phyloP scores from a whole-genome alignment of 2,113 vertebrate species.

The Pleuronectes platessa region DNA sequence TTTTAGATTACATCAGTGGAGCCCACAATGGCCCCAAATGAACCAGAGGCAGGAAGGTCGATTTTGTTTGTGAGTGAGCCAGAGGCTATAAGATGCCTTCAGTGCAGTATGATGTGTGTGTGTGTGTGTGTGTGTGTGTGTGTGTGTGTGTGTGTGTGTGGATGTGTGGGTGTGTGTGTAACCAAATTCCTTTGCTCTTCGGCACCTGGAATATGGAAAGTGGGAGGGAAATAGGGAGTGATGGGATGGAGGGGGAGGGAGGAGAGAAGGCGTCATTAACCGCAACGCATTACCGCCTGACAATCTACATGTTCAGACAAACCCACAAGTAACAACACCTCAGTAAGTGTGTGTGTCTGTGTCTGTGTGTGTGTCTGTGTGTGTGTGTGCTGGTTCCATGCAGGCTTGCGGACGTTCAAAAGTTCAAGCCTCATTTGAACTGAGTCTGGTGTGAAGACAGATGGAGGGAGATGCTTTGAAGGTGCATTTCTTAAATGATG shows the following conservation, averaged over 20 bases:
- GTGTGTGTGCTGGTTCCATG: slow-evolving; percentile 33
- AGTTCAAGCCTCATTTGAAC: slow-evolving; percentile 64
- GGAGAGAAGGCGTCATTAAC: slow-evolving; percentile 66
- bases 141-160: background rate
- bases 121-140: background rate
- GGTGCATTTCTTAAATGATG: slow-evolving; percentile 50
- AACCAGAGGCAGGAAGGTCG: slow-evolving; percentile 6
- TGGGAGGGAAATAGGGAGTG: slow-evolving; percentile 1
- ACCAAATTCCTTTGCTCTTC: slow-evolving; percentile 22
- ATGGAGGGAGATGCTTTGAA: slow-evolving; percentile 23
- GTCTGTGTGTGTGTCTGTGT: slow-evolving; percentile 31
- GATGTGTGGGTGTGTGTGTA: slow-evolving; percentile 3
- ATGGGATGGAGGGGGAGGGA: slow-evolving; percentile 17
- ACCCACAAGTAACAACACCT: slow-evolving; percentile 38
- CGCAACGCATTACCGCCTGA: slow-evolving; percentile 59
- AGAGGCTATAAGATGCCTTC: slow-evolving; percentile 21
- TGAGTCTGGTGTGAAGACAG: slow-evolving; percentile 28
- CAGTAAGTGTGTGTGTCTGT: slow-evolving; percentile 15
- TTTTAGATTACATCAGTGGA: slow-evolving; percentile 24
- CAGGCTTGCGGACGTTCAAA: slow-evolving; percentile 37
- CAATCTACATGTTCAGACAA: slow-evolving; percentile 71
- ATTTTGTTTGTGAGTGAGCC: slow-evolving; percentile 7
- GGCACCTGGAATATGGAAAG: slow-evolving; percentile 55
- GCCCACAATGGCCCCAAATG: slow-evolving; percentile 1
- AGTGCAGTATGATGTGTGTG: background rate